Evolutionary conservation across 2,113 vertebrate genomes (phyloP).

Genomic region (Ptyas mucosa): DNA sequence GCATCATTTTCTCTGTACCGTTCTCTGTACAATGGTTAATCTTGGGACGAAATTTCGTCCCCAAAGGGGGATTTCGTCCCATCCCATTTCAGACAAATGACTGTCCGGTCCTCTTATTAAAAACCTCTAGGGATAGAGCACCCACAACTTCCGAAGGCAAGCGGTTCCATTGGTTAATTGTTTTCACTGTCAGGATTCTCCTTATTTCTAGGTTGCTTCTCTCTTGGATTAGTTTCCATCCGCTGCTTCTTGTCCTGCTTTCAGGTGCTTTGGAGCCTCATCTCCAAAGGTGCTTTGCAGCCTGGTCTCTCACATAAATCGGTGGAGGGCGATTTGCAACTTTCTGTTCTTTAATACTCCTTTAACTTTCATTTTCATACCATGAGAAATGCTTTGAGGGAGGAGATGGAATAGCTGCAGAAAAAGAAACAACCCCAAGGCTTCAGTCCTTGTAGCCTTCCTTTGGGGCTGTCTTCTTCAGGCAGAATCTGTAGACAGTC

Average conservation of each 20-base stretch:
- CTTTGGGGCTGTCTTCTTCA: neutral
- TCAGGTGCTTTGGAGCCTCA: neutral
- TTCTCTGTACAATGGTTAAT: neutral
- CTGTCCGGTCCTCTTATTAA: neutral
- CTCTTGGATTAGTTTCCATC: neutral
- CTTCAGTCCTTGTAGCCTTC: neutral
- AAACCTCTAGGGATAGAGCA: neutral
- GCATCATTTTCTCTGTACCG: neutral
- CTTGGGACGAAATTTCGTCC: neutral
- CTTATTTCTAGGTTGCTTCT: neutral
- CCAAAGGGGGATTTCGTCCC: neutral
- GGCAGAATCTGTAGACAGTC: neutral
- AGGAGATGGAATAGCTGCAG: neutral
- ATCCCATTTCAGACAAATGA: neutral
- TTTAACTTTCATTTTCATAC: neutral
- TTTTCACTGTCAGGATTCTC: neutral
- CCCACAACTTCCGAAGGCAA: neutral
- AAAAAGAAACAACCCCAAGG: neutral
- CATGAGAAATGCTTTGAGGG: neutral
- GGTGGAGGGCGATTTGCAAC: neutral
- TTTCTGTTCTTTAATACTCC: neutral
- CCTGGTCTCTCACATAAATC: neutral
- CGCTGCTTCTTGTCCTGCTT: neutral
- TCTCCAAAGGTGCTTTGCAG: too few species aligned
- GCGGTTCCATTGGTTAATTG: neutral